Evolutionary conservation across 2,797 vertebrate genomes (phyloP).

Genomic region (Alectoris magna): DNA sequence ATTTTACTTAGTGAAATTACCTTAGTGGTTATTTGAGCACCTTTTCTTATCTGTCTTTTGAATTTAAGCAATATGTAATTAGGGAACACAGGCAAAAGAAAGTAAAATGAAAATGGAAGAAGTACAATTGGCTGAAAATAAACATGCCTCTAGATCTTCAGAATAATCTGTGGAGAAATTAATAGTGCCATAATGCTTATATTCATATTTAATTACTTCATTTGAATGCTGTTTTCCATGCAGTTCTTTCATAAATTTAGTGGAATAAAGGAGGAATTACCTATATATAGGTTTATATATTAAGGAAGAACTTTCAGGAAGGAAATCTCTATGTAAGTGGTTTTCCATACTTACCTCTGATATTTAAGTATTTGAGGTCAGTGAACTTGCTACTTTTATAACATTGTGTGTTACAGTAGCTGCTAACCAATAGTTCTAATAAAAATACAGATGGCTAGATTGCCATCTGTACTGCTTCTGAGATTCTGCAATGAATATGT

Average conservation of each 20-base stretch:
- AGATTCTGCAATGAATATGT: conserved; percentile 2
- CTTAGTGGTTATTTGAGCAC: not conserved
- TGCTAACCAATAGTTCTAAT: conserved; percentile 18
- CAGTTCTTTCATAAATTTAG: not conserved
- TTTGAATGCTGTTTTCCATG: not conserved
- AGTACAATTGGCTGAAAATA: not conserved
- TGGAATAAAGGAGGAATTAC: not conserved
- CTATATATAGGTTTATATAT: not conserved
- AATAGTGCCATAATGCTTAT: not conserved
- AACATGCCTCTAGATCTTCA: not conserved
- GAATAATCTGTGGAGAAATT: not conserved
- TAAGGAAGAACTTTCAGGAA: not conserved
- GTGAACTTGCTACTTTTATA: not conserved
- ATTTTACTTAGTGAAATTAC: not conserved
- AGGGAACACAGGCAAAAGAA: not conserved
- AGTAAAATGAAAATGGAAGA: not conserved
- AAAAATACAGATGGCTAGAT: conserved; percentile 43
- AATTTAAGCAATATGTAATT: not conserved
- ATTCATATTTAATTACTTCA: not conserved
- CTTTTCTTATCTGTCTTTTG: not conserved
- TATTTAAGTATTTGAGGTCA: not conserved
- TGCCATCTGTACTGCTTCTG: conserved; percentile 10
- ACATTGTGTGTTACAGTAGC: not conserved
- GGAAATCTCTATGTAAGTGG: not conserved
- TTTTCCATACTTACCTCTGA: not conserved